Percentiles rank a stretch among this genome's conserved stretches.
phyloP scores from a whole-genome alignment of 2,113 vertebrate species.

The Eudorcas thomsonii region DNA sequence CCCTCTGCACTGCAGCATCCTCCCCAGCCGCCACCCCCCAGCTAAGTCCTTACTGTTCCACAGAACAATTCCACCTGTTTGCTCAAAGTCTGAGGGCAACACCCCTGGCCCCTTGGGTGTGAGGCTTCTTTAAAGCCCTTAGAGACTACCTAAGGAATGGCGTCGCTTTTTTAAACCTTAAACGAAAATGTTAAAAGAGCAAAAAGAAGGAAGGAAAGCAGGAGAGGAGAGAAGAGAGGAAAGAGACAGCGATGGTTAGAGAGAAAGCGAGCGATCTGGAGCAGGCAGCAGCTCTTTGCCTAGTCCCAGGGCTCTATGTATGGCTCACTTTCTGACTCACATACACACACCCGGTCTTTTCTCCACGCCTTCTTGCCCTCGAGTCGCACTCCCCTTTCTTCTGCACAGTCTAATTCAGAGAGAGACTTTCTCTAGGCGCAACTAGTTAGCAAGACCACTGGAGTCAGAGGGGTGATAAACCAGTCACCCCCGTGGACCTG shows the following conservation, averaged over 20 bases:
- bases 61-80: conserved; percentile 47
- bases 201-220: too few species aligned
- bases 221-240: background rate
- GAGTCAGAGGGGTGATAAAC: background rate
- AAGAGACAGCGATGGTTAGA: too few species aligned
- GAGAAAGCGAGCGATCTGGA: too few species aligned
- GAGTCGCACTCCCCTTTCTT: background rate
- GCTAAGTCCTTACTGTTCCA: accelerated
- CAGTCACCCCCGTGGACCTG: background rate
- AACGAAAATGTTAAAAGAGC: background rate
- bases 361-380: background rate
- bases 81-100: background rate
- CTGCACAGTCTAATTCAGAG: conserved; percentile 24
- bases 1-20: too few species aligned
- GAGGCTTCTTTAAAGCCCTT: background rate
- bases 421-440: background rate
- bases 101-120: background rate
- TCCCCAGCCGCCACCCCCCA: background rate
- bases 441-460: background rate
- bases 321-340: background rate
- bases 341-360: background rate
- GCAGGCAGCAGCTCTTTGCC: background rate
- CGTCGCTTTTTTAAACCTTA: background rate
- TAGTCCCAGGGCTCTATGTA: background rate
- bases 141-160: background rate